These are phyloP conservation scores for Perognathus longimembris DNA, from an alignment of 2,113 vertebrate species.

Conservation along the genomic window DNA sequence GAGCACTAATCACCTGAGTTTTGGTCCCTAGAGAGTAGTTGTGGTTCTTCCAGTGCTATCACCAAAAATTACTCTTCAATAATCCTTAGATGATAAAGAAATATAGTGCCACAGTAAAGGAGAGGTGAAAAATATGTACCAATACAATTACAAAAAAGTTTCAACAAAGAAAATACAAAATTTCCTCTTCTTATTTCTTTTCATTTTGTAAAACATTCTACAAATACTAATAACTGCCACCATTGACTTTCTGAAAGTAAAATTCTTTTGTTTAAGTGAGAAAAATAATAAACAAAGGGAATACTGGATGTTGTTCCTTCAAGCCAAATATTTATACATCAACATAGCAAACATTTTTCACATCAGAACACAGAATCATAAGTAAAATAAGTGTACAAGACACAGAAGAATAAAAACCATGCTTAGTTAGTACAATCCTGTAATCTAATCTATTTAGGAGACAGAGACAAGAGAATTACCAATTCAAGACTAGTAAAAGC, in stretches of 20 bases:
- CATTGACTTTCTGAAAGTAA: constrained; percentile 2
- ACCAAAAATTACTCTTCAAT: constrained; percentile 53
- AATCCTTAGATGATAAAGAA: constrained; percentile 43
- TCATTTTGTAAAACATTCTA: constrained; percentile 58
- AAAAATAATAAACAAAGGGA: constrained; percentile 54
- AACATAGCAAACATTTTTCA: constrained; percentile 19
- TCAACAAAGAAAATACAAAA: constrained; percentile 20
- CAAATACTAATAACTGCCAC: constrained; percentile 37
- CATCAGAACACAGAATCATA: constrained; percentile 4
- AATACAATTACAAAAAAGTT: not conserved
- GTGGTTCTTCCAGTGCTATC: not conserved
- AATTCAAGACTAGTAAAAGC: too few species aligned
- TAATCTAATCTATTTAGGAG: too few species aligned
- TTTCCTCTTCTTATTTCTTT: constrained; percentile 38
- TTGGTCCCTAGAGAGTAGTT: constrained; percentile 32
- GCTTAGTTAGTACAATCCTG: too few species aligned
- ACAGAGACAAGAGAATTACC: too few species aligned
- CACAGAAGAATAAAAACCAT: not conserved
- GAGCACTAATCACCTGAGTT: constrained; percentile 56
- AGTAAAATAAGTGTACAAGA: constrained; percentile 17
- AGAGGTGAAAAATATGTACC: constrained; percentile 1
- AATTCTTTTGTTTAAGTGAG: constrained; percentile 35
- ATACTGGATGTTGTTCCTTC: constrained; percentile 43
- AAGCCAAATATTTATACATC: constrained; percentile 37
- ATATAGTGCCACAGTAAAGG: not conserved